Percentiles rank a stretch among this genome's conserved stretches.
Evolutionary conservation across 2,888 invertebrate species (phyloP).

Genomic region (Clanis bilineata): DNA sequence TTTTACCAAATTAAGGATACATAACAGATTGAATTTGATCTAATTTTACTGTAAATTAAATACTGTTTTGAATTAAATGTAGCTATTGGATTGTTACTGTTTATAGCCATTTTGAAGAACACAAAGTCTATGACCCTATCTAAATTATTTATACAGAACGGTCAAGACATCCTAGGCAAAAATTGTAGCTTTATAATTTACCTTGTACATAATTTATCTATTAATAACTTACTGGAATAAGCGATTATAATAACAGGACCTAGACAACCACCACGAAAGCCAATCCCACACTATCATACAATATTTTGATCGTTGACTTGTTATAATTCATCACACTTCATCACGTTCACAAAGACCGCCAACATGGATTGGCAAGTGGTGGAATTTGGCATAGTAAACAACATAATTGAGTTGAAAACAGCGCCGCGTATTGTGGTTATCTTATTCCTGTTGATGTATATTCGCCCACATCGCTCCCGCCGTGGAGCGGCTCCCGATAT

Average conservation of each 20-base stretch:
- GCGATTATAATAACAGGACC: neutral
- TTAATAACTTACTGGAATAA: slow-evolving; percentile 20
- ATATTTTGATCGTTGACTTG: too few relatives aligned
- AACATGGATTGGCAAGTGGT: neutral
- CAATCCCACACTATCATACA: too few relatives aligned
- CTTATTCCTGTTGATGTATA: neutral
- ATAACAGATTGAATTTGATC: neutral
- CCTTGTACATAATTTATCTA: slow-evolving; percentile 28
- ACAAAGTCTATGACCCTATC: neutral
- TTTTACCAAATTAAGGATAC: neutral
- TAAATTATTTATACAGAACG: slow-evolving; percentile 14
- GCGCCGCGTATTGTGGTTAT: neutral
- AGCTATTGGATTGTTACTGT: slow-evolving; percentile 11
- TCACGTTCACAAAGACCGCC: too few relatives aligned
- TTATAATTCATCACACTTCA: too few relatives aligned
- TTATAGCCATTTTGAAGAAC: neutral
- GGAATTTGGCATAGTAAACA: too few relatives aligned
- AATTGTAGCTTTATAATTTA: slow-evolving; percentile 13
- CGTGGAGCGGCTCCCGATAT: neutral
- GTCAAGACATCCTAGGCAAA: slow-evolving; percentile 10
- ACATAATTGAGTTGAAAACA: too few relatives aligned
- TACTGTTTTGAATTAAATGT: neutral
- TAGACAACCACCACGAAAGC: neutral
- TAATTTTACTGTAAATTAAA: neutral
- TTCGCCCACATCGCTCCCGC: neutral